Conservation (phyloP, 2,113 vertebrate genomes). For the Paradisaea rubra region DNA sequence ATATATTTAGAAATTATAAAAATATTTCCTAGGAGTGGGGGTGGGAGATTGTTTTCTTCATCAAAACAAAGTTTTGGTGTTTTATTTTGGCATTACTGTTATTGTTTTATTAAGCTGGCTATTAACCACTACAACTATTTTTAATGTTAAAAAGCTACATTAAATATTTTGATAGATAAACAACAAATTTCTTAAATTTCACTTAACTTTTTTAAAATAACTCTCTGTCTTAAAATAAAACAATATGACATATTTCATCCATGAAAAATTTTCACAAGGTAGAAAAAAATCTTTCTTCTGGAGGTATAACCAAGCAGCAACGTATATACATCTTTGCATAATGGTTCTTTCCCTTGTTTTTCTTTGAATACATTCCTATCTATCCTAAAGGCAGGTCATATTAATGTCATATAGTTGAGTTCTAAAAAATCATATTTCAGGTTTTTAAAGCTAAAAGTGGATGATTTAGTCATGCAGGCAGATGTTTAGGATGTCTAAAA, state of each 20-base stretch:
- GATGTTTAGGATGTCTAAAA: neutral
- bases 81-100: neutral
- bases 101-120: neutral
- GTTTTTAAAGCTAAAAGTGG: neutral
- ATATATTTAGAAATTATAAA: neutral
- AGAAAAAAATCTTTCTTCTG: neutral
- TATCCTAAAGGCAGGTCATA: neutral
- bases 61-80: neutral
- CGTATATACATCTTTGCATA: neutral
- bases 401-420: neutral
- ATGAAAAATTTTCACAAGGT: neutral
- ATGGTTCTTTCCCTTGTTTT: neutral
- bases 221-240: neutral
- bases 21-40: neutral
- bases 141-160: neutral
- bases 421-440: neutral
- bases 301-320: neutral
- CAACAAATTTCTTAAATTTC: neutral
- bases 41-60: neutral
- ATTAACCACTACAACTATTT: neutral
- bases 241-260: neutral
- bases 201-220: neutral
- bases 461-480: neutral
- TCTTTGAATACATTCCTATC: neutral
- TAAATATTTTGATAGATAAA: neutral